Evolutionary conservation across 2,888 invertebrate species (phyloP).

Genomic region (Hydraecia micacea): DNA sequence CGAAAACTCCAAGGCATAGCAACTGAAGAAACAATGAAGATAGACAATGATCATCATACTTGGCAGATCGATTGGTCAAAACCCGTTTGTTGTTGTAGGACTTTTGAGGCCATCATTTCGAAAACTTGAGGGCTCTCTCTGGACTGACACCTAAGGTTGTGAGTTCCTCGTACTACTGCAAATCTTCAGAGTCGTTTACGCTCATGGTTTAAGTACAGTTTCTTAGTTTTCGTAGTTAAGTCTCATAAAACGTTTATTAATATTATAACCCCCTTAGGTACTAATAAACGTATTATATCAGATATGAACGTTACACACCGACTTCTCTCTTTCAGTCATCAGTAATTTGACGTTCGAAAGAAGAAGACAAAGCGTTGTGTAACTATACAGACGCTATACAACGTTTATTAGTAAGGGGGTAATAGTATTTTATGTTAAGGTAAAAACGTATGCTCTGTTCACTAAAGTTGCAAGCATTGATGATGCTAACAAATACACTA

Average conservation of each 20-base stretch:
- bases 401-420: too few species aligned
- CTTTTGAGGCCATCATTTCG: background rate
- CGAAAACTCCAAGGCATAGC: background rate
- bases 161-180: background rate
- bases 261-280: background rate
- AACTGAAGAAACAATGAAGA: too few species aligned
- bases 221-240: background rate
- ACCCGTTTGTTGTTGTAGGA: background rate
- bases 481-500: constrained; percentile 3
- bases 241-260: background rate
- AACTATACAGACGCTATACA: too few species aligned
- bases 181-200: background rate
- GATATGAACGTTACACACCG: too few species aligned
- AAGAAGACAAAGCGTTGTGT: too few species aligned
- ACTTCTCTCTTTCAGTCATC: too few species aligned
- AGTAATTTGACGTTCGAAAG: too few species aligned
- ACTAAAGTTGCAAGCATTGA: background rate
- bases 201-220: background rate
- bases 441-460: background rate
- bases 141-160: background rate
- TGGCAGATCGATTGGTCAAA: background rate
- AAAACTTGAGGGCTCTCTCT: background rate
- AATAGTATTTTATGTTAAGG: background rate
- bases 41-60: background rate
- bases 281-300: too few species aligned